phyloP scores from a whole-genome alignment of 2,888 invertebrate genomes.

The Reticulitermes lucifugus region DNA sequence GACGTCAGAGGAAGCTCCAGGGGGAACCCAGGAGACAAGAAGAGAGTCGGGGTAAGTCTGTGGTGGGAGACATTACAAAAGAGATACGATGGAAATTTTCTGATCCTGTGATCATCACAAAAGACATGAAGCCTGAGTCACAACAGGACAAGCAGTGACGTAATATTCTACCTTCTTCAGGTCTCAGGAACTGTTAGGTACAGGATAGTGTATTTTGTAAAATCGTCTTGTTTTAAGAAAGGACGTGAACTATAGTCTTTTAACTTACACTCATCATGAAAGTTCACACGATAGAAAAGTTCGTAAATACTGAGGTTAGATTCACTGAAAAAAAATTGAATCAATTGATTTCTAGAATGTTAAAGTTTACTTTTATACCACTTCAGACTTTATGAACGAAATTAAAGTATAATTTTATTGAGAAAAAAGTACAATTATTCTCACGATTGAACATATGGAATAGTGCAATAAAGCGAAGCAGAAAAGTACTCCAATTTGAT shows the following conservation, averaged over 20 bases:
- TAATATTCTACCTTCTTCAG: background rate
- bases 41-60: background rate
- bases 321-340: too few relatives aligned
- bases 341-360: too few relatives aligned
- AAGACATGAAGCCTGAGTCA: background rate
- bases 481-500: too few relatives aligned
- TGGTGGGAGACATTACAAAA: constrained; percentile 39
- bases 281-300: too few relatives aligned
- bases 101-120: constrained; percentile 34
- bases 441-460: too few relatives aligned
- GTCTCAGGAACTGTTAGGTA: constrained; percentile 11
- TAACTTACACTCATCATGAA: too few relatives aligned
- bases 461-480: too few relatives aligned
- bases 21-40: constrained; percentile 32
- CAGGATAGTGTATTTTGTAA: background rate
- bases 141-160: constrained; percentile 2
- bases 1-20: constrained; percentile 63
- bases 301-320: too few relatives aligned
- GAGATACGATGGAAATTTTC: constrained; percentile 48
- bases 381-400: too few relatives aligned
- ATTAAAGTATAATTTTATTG: too few relatives aligned
- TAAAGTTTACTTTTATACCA: too few relatives aligned
- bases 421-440: too few relatives aligned
- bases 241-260: background rate
- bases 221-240: background rate